Base-by-base conservation (phyloP, 2,113 vertebrate species). In the Podarcis raffonei region DNA sequence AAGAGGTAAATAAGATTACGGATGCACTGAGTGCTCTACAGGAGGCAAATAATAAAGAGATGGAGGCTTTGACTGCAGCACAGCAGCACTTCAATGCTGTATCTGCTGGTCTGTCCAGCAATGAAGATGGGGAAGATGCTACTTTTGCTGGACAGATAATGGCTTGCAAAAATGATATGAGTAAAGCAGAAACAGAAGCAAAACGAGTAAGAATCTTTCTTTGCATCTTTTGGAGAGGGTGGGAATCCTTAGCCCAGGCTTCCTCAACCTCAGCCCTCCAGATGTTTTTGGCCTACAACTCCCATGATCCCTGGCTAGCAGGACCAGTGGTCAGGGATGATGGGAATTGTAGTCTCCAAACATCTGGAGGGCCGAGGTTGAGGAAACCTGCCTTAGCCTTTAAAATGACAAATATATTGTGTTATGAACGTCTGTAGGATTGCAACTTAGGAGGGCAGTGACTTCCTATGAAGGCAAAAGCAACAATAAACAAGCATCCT, bases 141-240 rank as follows among this genome's bases (percentile, higher is more conserved):
- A 98, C 98, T 13, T 94, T 99, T 59, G 98, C 98, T 22, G 98
- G 92, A 2, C 99, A 99, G 89, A 98, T 99, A 98, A 98, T 99
- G 97, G 89, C 96, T 77, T 99, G 98, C 95, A 99, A 99, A 95
- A 98, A 98, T 86, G 98, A 99, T 74, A 98, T 98, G 66, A 98
- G 98, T 96, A 99, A 98, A 95, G 98, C 98, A 4, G 97, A 97
- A 77, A 99, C 98, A 0, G 99, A 99, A 90, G 97, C 98, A 91
- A 99, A 98, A 91, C 98, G 99, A 97, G 99, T 99, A 96, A 95
- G 76, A 30, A 86, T 18, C 74, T 82, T 2, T 12, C 22, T n/a
- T 65, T 15, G 7, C 75, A 4, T 57, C 59, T 81, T 35, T 89
- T 89, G 82, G 86, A 62, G 59, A 62, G 48, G 83, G 89, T 68